phyloP scores from a whole-genome alignment of 2,113 vertebrate genomes.

The Chaenocephalus aceratus region DNA sequence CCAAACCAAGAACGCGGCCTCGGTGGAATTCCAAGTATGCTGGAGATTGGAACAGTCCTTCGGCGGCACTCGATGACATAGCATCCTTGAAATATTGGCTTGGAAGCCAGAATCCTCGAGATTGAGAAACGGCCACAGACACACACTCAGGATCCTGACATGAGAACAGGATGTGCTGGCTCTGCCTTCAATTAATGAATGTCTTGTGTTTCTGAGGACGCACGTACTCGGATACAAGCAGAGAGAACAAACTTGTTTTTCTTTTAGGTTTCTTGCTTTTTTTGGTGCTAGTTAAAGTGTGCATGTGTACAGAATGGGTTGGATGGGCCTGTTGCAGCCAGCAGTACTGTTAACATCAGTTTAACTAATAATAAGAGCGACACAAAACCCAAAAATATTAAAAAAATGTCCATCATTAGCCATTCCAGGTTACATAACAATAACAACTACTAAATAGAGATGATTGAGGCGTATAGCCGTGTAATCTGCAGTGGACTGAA shows the following conservation, averaged over 20 bases:
- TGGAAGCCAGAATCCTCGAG: too few relatives aligned
- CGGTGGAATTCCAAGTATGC: too few relatives aligned
- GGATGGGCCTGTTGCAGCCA: slow-evolving; percentile 11
- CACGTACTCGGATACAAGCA: slow-evolving; percentile 10
- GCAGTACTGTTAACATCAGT: neutral
- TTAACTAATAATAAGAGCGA: neutral
- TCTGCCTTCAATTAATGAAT: slow-evolving; percentile 28
- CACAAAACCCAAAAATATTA: neutral
- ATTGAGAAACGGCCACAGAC: neutral
- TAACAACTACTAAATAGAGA: too few relatives aligned
- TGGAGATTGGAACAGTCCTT: too few relatives aligned
- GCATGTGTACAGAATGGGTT: neutral
- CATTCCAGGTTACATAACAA: neutral
- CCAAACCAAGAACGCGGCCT: too few relatives aligned
- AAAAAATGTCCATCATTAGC: neutral
- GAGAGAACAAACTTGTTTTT: slow-evolving; percentile 8
- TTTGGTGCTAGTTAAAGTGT: neutral
- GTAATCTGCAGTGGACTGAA: too few relatives aligned
- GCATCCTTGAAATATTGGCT: too few relatives aligned
- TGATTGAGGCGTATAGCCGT: too few relatives aligned
- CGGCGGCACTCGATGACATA: too few relatives aligned
- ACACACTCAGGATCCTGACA: slow-evolving; percentile 5
- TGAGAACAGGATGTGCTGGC: slow-evolving; percentile 52
- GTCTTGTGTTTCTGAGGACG: slow-evolving; percentile 39
- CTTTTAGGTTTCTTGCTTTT: neutral